Base-by-base conservation (phyloP, 53 echinoderm and acorn worm genomes). In the Arbacia lixula region DNA sequence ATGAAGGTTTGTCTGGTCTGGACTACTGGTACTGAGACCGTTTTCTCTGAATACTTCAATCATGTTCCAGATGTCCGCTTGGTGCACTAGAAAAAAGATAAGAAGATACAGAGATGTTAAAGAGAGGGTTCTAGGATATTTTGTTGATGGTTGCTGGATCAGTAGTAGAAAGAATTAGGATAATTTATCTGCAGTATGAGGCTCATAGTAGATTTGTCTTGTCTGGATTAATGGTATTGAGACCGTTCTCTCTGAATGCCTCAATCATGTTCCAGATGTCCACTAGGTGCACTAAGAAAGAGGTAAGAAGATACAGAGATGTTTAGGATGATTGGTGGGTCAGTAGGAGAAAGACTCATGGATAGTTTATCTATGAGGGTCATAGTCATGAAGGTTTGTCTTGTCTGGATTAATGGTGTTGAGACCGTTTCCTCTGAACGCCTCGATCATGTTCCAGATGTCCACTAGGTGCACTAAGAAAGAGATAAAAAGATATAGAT, bases 241-340 rank as follows among this genome's bases (percentile, higher is more conserved):
- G 72, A 20, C 95, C 93, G 74, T 93, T 95, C 88, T 95, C 95
- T 11, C 93, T 41, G 76, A 91, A 95, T 0, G 95, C 88, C 74
- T 95, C 92, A 35, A 95, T 93, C 90, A 95, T 90, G 88, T 95
- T 95, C 95, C 95, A 95, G 41, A 93, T 93, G 78, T 95, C 91
- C 31, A 93, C 93, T 36, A 95, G 75, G 74, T 95, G 88, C 66
- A 93, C 95, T 93, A 89, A 19, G 85, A 33, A 21, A 57, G 14
- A 46, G 8, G 14, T 46, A 46, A 46, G 14, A 46, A 46, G 46
- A 46, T 10, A 14, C n/a, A n/a, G n/a, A n/a, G n/a, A n/a, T n/a
- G n/a, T n/a, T n/a, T n/a, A n/a, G n/a, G n/a, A n/a, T n/a, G n/a
- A n/a, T n/a, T n/a, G n/a, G n/a, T n/a, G n/a, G n/a, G n/a, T n/a